Conservation (phyloP, 2,888 invertebrate genomes). For the Aphodius granarius region DNA sequence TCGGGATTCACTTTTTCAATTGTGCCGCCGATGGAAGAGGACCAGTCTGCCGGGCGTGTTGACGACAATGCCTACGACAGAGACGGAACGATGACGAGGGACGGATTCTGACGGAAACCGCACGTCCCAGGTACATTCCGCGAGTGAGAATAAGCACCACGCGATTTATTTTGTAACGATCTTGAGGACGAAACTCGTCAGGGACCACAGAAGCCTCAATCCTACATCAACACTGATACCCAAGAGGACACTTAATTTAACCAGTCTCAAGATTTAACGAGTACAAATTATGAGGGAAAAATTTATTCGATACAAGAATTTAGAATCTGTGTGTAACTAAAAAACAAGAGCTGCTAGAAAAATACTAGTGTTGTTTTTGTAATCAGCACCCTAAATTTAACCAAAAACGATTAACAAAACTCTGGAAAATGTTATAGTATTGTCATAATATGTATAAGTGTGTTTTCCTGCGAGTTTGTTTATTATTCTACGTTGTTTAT, state of each 20-base stretch:
- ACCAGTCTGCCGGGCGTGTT: background rate
- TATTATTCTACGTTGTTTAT: too few relatives aligned
- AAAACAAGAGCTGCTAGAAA: too few relatives aligned
- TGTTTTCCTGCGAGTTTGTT: too few relatives aligned
- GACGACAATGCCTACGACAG: constrained; percentile 46
- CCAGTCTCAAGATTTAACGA: background rate
- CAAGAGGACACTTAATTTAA: background rate
- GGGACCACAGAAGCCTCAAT: background rate
- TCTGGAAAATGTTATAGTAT: too few relatives aligned
- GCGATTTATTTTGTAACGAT: constrained; percentile 44
- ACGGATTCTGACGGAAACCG: constrained; percentile 36
- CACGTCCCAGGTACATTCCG: constrained; percentile 11
- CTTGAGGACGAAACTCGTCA: background rate
- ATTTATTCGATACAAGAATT: too few relatives aligned
- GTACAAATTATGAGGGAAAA: too few relatives aligned
- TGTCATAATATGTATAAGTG: too few relatives aligned
- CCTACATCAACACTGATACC: background rate
- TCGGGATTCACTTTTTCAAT: constrained; percentile 51
- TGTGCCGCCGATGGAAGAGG: constrained; percentile 40
- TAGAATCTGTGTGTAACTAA: too few relatives aligned
- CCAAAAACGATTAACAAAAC: too few relatives aligned
- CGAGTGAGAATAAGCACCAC: constrained; percentile 41
- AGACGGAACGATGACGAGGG: constrained; percentile 38
- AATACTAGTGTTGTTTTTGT: too few relatives aligned
- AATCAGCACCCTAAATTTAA: too few relatives aligned